A percentile compares a stretch with the other conserved stretches of the same genome.
phyloP scores from a whole-genome alignment of 2,888 invertebrate genomes.

The Caenorhabditis auriculariae region DNA sequence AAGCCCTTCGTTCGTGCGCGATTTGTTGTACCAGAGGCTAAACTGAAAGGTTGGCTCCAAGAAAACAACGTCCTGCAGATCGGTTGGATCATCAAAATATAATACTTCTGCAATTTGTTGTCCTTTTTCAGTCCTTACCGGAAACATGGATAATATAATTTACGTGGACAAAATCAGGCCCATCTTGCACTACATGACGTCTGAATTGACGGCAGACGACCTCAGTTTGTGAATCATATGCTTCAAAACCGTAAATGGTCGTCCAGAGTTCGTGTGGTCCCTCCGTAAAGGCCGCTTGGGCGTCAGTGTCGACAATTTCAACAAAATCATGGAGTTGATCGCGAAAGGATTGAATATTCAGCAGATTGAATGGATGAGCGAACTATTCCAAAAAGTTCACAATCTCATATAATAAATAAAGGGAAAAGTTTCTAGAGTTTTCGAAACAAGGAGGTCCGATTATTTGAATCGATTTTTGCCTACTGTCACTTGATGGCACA shows the following conservation, averaged over 20 bases:
- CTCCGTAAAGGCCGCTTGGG: slow-evolving; percentile 67
- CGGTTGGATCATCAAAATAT: slow-evolving; percentile 1
- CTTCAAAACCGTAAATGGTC: not conserved
- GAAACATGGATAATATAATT: slow-evolving; percentile 68
- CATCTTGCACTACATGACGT: slow-evolving; percentile 68
- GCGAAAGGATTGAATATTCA: slow-evolving; percentile 16
- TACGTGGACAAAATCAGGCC: slow-evolving; percentile 69
- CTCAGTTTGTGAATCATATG: slow-evolving; percentile 60
- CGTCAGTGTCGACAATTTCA: slow-evolving; percentile 68
- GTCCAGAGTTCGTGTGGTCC: slow-evolving; percentile 64
- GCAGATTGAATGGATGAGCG: slow-evolving; percentile 26
- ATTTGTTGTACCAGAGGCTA: slow-evolving; percentile 15
- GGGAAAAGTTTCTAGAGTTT: slow-evolving; percentile 5
- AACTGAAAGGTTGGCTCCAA: slow-evolving; percentile 25
- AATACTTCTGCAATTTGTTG: not conserved
- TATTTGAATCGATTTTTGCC: slow-evolving; percentile 24
- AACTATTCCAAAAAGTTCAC: slow-evolving; percentile 18
- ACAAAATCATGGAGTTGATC: slow-evolving; percentile 66
- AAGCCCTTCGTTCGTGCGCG: slow-evolving; percentile 12
- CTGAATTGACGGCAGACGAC: slow-evolving; percentile 66
- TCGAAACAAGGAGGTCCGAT: slow-evolving; percentile 16
- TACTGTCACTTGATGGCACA: slow-evolving; percentile 9
- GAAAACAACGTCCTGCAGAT: slow-evolving; percentile 30
- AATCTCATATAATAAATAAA: not conserved
- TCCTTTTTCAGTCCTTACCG: slow-evolving; percentile 31